phyloP scores from a whole-genome alignment of 2,797 vertebrate genomes.

The Masticophis lateralis region DNA sequence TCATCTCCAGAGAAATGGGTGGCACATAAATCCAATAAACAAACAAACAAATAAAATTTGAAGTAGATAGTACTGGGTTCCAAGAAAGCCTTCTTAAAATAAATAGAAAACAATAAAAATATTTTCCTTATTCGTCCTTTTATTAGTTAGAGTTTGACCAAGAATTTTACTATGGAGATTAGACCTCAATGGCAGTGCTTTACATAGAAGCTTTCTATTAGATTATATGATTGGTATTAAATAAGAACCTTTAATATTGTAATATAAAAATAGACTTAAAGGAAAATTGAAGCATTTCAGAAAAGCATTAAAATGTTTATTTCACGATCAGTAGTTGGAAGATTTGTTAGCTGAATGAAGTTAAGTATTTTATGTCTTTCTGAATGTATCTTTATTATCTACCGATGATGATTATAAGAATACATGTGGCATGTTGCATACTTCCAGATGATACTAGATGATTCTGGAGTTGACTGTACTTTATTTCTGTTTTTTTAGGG shows the following conservation, averaged over 20 bases:
- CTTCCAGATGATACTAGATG: background rate
- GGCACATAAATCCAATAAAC: background rate
- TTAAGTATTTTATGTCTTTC: constrained; percentile 41
- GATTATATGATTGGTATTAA: constrained; percentile 63
- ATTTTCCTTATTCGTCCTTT: background rate
- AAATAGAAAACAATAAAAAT: constrained; percentile 15
- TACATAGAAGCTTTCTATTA: constrained; percentile 59
- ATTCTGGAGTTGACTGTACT: background rate
- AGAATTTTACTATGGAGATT: constrained; percentile 59
- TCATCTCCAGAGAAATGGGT: too few relatives aligned
- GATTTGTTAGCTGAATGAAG: constrained; percentile 54
- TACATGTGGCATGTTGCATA: constrained; percentile 28
- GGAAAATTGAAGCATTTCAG: constrained; percentile 53
- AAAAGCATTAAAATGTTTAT: constrained; percentile 53
- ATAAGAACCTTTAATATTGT: constrained; percentile 63
- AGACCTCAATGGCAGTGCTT: constrained; percentile 59
- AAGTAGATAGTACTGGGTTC: constrained; percentile 22
- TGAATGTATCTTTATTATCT: background rate
- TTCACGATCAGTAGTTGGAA: constrained; percentile 56
- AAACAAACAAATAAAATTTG: constrained; percentile 13
- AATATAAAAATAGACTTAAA: constrained; percentile 55
- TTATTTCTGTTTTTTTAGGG: background rate
- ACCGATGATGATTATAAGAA: constrained; percentile 12
- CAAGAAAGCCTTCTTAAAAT: constrained; percentile 46
- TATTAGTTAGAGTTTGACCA: constrained; percentile 26